phyloP scores from a whole-genome alignment of 2,888 invertebrate species.

The Gari tellinella region DNA sequence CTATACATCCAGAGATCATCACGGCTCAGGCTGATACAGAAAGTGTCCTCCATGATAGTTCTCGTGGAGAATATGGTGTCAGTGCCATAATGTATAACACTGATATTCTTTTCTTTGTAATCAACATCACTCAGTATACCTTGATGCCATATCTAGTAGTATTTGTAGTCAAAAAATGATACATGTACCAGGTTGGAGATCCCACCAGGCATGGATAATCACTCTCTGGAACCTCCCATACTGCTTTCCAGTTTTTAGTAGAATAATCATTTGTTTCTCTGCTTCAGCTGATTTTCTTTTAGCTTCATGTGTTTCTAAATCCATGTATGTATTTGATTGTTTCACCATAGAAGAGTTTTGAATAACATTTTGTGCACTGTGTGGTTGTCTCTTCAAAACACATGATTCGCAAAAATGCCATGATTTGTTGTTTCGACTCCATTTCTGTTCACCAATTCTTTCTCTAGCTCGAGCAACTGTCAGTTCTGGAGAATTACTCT shows the following conservation, averaged over 20 bases:
- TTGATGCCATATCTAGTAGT: constrained; percentile 40
- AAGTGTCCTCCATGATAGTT: constrained; percentile 36
- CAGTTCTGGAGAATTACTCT: neutral
- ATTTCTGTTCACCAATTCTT: constrained; percentile 21
- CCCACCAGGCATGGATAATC: constrained; percentile 20
- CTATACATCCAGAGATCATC: constrained; percentile 21
- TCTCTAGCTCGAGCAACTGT: constrained; percentile 3
- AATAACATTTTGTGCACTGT: too few relatives aligned
- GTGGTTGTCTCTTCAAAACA: constrained; percentile 13
- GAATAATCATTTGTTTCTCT: constrained; percentile 3
- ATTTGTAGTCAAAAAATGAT: constrained; percentile 37
- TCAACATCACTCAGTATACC: constrained; percentile 32
- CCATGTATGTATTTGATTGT: too few relatives aligned
- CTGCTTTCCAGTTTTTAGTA: constrained; percentile 19
- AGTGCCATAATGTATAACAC: constrained; percentile 54
- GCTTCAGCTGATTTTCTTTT: neutral
- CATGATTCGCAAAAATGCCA: constrained; percentile 25
- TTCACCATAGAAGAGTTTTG: constrained; percentile 5
- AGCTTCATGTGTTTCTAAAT: neutral
- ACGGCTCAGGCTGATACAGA: constrained; percentile 15
- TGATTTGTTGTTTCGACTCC: constrained; percentile 18
- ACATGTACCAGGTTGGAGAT: too few relatives aligned
- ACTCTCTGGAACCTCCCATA: constrained; percentile 26
- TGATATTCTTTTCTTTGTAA: constrained; percentile 21
- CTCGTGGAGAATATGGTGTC: constrained; percentile 40